Percentiles rank a stretch among this genome's conserved stretches.
Conservation (phyloP, 30 jellyfish, hydroid and myxozoan genomes). For the Nemopilema nomurai region DNA sequence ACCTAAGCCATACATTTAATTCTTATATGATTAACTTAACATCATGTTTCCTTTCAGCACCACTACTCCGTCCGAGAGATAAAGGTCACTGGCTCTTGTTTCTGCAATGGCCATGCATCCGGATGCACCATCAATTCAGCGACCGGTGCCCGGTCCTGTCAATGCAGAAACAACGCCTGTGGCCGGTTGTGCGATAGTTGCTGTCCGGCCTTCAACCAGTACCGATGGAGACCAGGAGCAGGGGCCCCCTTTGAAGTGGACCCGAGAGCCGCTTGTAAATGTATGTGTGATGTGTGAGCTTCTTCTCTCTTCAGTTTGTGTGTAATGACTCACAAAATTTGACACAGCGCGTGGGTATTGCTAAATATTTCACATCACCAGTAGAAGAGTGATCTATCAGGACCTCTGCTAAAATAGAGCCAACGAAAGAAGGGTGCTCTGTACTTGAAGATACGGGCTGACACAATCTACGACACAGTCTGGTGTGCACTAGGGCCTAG, state of each 20-base stretch:
- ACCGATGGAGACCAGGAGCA: slow-evolving; percentile 77
- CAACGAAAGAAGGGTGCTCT: no score
- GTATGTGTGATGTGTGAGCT: slow-evolving; percentile 35
- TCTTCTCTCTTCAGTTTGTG: no score
- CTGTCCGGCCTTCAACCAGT: slow-evolving; percentile 87
- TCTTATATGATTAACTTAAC: background rate
- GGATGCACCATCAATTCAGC: slow-evolving; percentile 64
- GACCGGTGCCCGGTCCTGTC: slow-evolving; percentile 60
- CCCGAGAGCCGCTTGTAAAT: slow-evolving; percentile 71
- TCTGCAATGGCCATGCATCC: slow-evolving; percentile 92
- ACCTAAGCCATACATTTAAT: no score
- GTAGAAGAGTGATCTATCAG: no score
- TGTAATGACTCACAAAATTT: no score
- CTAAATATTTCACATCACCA: no score
- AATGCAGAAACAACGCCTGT: slow-evolving; percentile 88
- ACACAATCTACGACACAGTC: no score
- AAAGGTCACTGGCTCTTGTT: slow-evolving; percentile 69
- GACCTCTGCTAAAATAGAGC: no score
- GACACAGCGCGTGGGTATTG: no score
- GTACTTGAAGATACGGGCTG: no score
- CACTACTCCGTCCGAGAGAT: slow-evolving; percentile 81
- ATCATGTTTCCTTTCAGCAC: slow-evolving; percentile 49
- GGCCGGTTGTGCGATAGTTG: slow-evolving; percentile 82
- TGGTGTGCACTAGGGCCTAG: no score
- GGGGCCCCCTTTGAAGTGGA: slow-evolving; percentile 81